A percentile compares a stretch with the other conserved stretches of the same genome.
Conservation (phyloP, 2,113 vertebrate species). For the Peucedramus taeniatus region DNA sequence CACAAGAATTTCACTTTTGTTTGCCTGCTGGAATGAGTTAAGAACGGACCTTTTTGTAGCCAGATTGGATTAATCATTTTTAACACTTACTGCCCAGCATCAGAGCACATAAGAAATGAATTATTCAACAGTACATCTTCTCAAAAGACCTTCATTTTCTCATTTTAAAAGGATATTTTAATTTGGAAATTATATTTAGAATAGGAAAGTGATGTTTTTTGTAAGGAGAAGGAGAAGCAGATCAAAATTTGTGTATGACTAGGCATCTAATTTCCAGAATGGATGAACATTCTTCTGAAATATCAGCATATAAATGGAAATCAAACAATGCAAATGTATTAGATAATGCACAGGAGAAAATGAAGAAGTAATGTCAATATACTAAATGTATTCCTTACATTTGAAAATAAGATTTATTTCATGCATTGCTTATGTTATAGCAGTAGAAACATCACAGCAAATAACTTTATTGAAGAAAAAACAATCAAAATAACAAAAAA, state of each 20-base stretch:
- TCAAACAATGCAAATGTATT: background rate
- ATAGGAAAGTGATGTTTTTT: background rate
- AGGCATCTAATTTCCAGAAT: background rate
- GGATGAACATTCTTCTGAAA: background rate
- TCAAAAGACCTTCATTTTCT: background rate
- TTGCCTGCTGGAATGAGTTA: background rate
- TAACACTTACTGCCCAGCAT: background rate
- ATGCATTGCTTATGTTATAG: background rate
- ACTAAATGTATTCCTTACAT: background rate
- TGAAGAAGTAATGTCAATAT: background rate
- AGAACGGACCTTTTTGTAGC: background rate
- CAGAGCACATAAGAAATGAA: background rate
- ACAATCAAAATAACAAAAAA: background rate
- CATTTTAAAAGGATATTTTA: background rate
- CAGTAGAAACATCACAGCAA: background rate
- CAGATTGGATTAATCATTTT: background rate
- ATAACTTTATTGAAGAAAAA: background rate
- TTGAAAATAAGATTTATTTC: background rate
- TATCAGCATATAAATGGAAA: background rate
- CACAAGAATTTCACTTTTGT: background rate
- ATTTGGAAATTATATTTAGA: background rate
- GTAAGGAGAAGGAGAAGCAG: background rate
- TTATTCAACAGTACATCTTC: background rate
- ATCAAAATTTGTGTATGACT: background rate
- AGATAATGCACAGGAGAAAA: background rate